A percentile compares a stretch with the other conserved stretches of the same genome.
phyloP scores from a whole-genome alignment of 2,113 vertebrate species.

The Alethe castanea region DNA sequence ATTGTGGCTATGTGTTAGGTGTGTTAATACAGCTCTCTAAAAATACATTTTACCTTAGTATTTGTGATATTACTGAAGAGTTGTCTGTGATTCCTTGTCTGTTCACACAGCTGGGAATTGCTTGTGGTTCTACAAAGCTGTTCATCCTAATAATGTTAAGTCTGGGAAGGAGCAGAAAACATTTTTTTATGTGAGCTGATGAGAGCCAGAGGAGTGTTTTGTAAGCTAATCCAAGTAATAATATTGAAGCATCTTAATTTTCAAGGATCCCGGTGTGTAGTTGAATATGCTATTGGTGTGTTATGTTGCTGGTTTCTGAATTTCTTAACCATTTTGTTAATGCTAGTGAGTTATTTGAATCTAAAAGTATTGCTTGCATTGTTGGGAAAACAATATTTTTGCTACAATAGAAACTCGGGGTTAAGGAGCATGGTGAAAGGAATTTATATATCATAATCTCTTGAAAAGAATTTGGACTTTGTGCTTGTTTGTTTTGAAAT shows the following conservation, averaged over 20 bases:
- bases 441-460: neutral
- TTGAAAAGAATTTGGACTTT: neutral
- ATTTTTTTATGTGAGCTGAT: neutral
- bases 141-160: neutral
- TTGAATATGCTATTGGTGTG: neutral
- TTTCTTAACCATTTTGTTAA: neutral
- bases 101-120: neutral
- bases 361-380: neutral
- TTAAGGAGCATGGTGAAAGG: neutral
- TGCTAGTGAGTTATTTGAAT: neutral
- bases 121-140: neutral
- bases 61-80: neutral
- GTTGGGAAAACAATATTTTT: neutral
- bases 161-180: neutral
- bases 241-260: neutral
- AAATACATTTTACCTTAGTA: neutral
- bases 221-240: neutral
- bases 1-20: neutral
- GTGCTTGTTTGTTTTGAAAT: neutral
- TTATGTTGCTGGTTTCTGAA: neutral
- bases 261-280: neutral
- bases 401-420: neutral
- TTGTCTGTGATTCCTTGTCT: neutral
- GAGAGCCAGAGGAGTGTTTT: neutral
- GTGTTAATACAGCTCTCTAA: neutral